Conservation (phyloP, 2,797 vertebrate species). For the Mormyrus proboscirostris region DNA sequence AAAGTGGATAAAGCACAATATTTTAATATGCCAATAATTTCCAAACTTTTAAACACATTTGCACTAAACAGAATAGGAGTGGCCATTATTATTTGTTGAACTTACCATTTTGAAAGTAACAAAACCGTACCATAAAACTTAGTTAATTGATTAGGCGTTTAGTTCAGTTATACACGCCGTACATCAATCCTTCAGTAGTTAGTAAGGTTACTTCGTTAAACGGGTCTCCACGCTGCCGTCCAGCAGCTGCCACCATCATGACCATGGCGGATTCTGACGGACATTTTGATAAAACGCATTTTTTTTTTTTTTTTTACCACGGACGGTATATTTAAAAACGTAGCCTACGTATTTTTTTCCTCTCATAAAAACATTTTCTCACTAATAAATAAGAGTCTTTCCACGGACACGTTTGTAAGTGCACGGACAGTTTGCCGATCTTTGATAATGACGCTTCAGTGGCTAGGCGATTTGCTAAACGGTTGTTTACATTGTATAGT, state of each 20-base stretch:
- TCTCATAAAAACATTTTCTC: not conserved
- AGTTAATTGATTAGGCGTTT: not conserved
- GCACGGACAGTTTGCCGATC: not conserved
- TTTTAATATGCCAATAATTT: not conserved
- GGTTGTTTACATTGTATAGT: not conserved
- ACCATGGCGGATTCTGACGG: not conserved
- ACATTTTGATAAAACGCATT: not conserved
- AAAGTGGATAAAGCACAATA: not conserved
- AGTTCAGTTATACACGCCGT: not conserved
- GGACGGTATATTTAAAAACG: not conserved
- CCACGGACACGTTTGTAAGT: not conserved
- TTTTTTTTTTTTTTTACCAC: not conserved
- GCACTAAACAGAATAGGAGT: not conserved
- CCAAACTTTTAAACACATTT: not conserved
- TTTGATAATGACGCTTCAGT: not conserved
- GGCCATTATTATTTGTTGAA: not conserved
- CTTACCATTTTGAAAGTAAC: not conserved
- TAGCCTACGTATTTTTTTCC: not conserved
- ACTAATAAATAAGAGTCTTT: not conserved
- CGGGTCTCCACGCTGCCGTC: not conserved
- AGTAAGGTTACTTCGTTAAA: not conserved
- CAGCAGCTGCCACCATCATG: not conserved
- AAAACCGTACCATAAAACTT: not conserved
- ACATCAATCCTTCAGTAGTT: not conserved
- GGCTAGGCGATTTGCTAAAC: not conserved